Percentiles rank a stretch among this genome's conserved stretches.
Evolutionary conservation across 23 tunicate species (phyloP).

Genomic region (Diplosoma virens): DNA sequence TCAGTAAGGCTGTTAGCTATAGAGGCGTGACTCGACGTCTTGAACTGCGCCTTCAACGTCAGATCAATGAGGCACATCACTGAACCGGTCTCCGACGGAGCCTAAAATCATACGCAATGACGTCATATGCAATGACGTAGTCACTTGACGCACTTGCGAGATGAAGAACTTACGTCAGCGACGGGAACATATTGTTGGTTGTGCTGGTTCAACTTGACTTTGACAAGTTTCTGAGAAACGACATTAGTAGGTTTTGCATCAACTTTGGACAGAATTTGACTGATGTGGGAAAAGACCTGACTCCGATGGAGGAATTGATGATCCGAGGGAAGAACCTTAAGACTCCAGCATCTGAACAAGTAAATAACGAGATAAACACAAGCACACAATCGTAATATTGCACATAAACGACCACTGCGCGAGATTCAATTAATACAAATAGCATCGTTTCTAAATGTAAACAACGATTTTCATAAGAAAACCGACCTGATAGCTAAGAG

Average conservation of each 20-base stretch:
- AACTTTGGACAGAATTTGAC: conserved; percentile 61
- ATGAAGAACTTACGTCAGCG: conserved; percentile 17
- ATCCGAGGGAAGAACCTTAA: conserved; percentile 66
- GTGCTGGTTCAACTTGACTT: conserved; percentile 24
- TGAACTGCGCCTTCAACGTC: conserved; percentile 39
- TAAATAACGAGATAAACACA: too few relatives aligned
- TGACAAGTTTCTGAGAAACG: conserved; percentile 21
- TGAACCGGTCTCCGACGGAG: not conserved
- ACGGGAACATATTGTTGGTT: conserved; percentile 32
- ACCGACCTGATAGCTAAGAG: conserved; percentile 61
- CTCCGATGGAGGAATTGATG: conserved; percentile 66
- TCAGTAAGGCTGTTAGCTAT: conserved; percentile 70
- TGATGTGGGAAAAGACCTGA: conserved; percentile 63
- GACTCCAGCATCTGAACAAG: conserved; percentile 54
- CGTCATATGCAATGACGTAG: not conserved
- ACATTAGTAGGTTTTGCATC: conserved; percentile 22
- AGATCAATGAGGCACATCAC: conserved; percentile 31
- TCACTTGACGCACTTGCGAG: too few relatives aligned
- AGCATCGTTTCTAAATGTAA: not conserved
- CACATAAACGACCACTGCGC: too few relatives aligned
- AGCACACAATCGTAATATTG: too few relatives aligned
- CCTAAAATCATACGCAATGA: not conserved
- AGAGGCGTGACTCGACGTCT: conserved; percentile 55
- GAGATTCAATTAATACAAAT: too few relatives aligned
- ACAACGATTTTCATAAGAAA: not conserved